Base-by-base conservation (phyloP, 1,140 invertebrate species). In the Drosophila kikkawai region DNA sequence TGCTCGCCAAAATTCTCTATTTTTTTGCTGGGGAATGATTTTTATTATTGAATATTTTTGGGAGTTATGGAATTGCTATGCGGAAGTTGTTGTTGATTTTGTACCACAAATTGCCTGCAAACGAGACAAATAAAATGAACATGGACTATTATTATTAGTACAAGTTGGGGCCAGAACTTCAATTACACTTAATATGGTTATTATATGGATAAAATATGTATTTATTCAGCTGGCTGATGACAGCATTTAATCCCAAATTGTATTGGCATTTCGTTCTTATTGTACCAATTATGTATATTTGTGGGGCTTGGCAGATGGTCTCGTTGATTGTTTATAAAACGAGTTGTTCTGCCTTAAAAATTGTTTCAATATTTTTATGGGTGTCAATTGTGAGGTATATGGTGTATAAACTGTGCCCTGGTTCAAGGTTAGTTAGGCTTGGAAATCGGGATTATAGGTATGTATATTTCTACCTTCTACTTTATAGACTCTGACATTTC, bases 101-200 rank as follows among this genome's bases (percentile, higher is more conserved):
- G 17, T 39, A 19, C 55, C 50, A 77, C 36, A 61, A 73, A 83
- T 74, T 55, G 65, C 41, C 84, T 87, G 80, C 17, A 88, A 90
- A 80, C 63, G 48, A 56, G 44, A 57, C n/a, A 57, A 64, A 55
- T 56, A 66, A 67, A 70, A 58, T 70, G 39, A 67, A 15, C 55
- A 70, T 70, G 58, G 53, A 47, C 55, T 26, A 65, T 60, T 77
- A 59, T 61, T 77, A 70, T 70, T 48, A 42, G 48, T 50, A 36
- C 36, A 29, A 58, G 15, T 59, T 55, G 47, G 19, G 45, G 29
- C 19, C 19, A 12, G 5, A 56, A 19, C 32, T 75, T n/a, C 51
- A 82, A 70, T 79, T 79, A 75, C 61, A 66, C 55, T 56, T 50
- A 58, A 60, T 70, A 53, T 53, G 68, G 53, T 55, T 70, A 60